Percentiles rank a stretch among this genome's conserved stretches.
phyloP scores from a whole-genome alignment of 2,113 vertebrate species.

The Anser cygnoides region DNA sequence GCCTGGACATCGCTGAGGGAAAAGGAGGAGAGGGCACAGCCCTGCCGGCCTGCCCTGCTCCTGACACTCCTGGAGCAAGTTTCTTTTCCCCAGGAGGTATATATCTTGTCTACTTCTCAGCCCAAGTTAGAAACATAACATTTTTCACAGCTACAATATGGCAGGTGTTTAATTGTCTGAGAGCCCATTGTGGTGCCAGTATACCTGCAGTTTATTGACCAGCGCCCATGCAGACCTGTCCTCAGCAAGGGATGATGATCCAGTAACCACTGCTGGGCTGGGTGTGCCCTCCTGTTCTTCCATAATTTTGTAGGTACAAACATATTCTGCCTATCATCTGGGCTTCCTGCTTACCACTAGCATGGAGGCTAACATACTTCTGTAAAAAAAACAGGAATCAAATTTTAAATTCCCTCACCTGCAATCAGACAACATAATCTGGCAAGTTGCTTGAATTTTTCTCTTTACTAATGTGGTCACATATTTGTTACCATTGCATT shows the following conservation, averaged over 20 bases:
- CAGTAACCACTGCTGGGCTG: neutral
- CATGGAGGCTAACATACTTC: neutral
- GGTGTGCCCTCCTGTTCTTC: neutral
- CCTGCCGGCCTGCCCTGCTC: neutral
- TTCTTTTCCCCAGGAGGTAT: neutral
- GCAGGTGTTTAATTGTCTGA: neutral
- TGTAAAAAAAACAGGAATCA: neutral
- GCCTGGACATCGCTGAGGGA: fast-evolving
- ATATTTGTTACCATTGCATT: neutral
- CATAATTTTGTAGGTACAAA: neutral
- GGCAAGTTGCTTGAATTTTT: neutral
- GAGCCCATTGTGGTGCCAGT: fast-evolving
- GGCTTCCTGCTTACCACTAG: neutral
- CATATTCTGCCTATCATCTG: neutral
- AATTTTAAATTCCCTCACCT: neutral
- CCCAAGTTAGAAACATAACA: neutral
- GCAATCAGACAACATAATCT: neutral
- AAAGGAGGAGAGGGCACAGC: neutral
- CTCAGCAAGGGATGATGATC: neutral
- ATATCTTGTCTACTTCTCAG: neutral
- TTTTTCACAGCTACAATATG: neutral
- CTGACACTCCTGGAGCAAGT: neutral
- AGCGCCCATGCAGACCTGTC: fast-evolving
- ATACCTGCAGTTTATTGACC: neutral
- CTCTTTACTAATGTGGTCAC: neutral